Evolutionary conservation across 1,140 invertebrate species (phyloP), one percentile per base, ranked within the genome.

Genomic region (Subanguina moxae): DNA sequence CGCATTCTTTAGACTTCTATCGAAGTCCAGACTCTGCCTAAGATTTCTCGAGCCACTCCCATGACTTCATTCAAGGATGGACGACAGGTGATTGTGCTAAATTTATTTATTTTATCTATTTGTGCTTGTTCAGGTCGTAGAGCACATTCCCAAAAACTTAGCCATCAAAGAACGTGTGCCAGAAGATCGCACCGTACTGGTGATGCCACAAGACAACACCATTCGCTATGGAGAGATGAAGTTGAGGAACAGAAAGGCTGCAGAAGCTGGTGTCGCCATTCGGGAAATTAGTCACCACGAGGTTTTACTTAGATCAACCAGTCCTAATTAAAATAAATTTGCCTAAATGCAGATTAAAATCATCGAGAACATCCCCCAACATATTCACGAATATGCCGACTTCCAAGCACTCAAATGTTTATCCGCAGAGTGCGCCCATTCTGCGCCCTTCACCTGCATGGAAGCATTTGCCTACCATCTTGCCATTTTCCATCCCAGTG

Each of bases 181-280:
- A 30, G 68, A 70, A 11, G 48, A 70, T 23, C 66, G 68, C 11
- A 43, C 59, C 23, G 43, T 58, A 25, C 43, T 70, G 32, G 68
- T 70, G 15, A 57, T 70, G 46, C 68, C 68, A 23, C 68, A 57
- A 3, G 68, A 70, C 21, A 32, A 64, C 56, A 48, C 66, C 19
- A 67, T 64, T n/a, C 68, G 68, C 46, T 70, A 48, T 23, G 63
- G 68, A 23, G 68, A 70, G 21, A 70, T 70, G 68, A 65, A 70
- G 32, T 48, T 70, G 27, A 30, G 68, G 43, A 56, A 48, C 13
- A 65, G 68, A 61, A 65, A 64, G 8, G 38, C 48, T n/a, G 32
- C 42, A 15, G 57, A 68, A 30, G n/a, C 48, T 15, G 48, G 3
- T 21, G 48, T 52, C 3, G 48, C n/a, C 38, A 21, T 30, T 3